Evolutionary conservation across 2,797 vertebrate species (phyloP).

Genomic region (Eutrigla gurnardus): DNA sequence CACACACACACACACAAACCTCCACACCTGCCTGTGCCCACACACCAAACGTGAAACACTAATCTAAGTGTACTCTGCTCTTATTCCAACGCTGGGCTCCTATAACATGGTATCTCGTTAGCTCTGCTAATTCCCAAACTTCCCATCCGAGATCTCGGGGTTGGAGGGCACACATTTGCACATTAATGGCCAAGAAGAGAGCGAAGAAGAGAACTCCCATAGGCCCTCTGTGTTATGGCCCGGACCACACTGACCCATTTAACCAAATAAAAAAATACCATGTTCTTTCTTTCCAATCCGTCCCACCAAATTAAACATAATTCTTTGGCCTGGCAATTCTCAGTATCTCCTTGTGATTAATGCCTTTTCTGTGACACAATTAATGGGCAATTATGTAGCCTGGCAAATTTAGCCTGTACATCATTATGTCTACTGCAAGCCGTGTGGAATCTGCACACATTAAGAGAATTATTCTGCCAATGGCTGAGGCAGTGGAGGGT

Average conservation of each 20-base stretch:
- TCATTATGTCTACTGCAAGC: conserved; percentile 91
- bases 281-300: conserved; percentile 84
- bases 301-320: conserved; percentile 96
- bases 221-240: conserved; percentile 89
- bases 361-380: conserved; percentile 95
- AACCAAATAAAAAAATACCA: conserved; percentile 75
- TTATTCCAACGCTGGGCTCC: conserved; percentile 54
- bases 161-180: conserved; percentile 97
- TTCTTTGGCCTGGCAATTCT: conserved; percentile 91
- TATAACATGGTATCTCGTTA: conserved; percentile 87
- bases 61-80: conserved; percentile 50
- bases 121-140: conserved; percentile 91
- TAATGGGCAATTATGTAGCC: conserved; percentile 96
- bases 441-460: conserved; percentile 93
- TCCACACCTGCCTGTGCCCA: conserved; percentile 39
- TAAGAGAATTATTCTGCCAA: conserved; percentile 91
- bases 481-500: conserved; percentile 54
- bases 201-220: conserved; percentile 83
- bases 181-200: conserved; percentile 94
- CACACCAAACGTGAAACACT: conserved; percentile 62
- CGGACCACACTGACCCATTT: conserved; percentile 95
- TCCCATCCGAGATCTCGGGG: conserved; percentile 89
- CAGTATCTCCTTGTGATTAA: conserved; percentile 96
- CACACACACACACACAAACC: conserved; percentile 12
- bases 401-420: conserved; percentile 89